Evolutionary conservation across 1,140 invertebrate species (phyloP).

Genomic region (Atopsyche davidsoni): DNA sequence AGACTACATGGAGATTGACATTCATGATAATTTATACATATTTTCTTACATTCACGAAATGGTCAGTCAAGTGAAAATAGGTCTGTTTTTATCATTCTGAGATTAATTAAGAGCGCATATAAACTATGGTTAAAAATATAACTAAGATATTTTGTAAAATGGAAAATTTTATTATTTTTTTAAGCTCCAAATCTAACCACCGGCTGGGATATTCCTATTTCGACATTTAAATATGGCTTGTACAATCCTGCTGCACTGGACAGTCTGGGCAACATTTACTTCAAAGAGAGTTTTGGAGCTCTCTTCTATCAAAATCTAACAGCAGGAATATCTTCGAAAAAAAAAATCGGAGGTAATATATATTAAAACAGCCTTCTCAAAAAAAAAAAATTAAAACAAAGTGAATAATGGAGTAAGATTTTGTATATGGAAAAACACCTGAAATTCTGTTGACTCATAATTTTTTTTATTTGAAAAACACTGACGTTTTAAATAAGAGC

Average conservation of each 20-base stretch:
- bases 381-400: too few species aligned
- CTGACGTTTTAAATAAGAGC: too few species aligned
- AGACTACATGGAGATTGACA: slow-evolving; percentile 1
- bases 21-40: slow-evolving; percentile 8
- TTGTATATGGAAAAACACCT: too few species aligned
- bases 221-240: slow-evolving; percentile 3
- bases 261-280: slow-evolving; percentile 6
- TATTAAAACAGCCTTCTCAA: too few species aligned
- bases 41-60: too few species aligned
- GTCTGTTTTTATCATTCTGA: not conserved
- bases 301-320: slow-evolving; percentile 10
- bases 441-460: too few species aligned
- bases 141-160: not conserved
- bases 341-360: slow-evolving; percentile 3
- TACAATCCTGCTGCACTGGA: slow-evolving; percentile 1
- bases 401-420: too few species aligned
- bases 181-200: not conserved
- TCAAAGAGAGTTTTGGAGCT: not conserved
- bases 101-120: not conserved
- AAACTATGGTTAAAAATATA: not conserved
- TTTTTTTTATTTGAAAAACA: too few species aligned
- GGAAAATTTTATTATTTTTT: not conserved
- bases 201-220: not conserved
- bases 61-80: too few species aligned
- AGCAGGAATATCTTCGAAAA: slow-evolving; percentile 1